Percentiles rank a stretch among this genome's conserved stretches.
These are phyloP conservation scores for Drosophila cracens DNA, from an alignment of 2,888 invertebrate genomes.

Conservation along the genomic window DNA sequence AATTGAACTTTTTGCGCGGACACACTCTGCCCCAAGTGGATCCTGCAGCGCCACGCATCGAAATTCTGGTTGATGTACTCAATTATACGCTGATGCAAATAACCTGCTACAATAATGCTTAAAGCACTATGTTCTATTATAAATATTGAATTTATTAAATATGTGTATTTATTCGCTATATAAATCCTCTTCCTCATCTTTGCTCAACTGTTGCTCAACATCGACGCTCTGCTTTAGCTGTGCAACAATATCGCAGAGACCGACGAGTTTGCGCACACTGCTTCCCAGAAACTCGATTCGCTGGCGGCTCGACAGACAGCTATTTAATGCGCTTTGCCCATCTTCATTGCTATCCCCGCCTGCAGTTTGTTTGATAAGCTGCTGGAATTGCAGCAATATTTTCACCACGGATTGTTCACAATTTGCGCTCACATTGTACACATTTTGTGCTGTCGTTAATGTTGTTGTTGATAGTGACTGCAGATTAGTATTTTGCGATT, in stretches of 20 bases:
- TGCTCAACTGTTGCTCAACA: conserved; percentile 15
- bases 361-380: conserved; percentile 47
- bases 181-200: conserved; percentile 25
- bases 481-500: conserved; percentile 45
- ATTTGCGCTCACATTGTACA: conserved; percentile 66
- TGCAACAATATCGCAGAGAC: conserved; percentile 67
- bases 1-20: conserved; percentile 72
- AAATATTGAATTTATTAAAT: conserved; percentile 9
- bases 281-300: conserved; percentile 75
- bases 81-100: conserved; percentile 75
- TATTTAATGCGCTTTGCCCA: conserved; percentile 36
- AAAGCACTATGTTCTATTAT: conserved; percentile 1
- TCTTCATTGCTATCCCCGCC: conserved; percentile 16
- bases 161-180: conserved; percentile 18
- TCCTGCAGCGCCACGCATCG: conserved; percentile 49
- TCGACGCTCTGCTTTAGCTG: conserved; percentile 47
- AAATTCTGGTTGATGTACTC: conserved; percentile 75
- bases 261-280: conserved; percentile 78
- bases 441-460: conserved; percentile 30
- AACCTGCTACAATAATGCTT: conserved; percentile 59
- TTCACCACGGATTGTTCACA: conserved; percentile 64
- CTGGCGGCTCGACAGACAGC: conserved; percentile 49
- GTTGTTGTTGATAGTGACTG: conserved; percentile 10
- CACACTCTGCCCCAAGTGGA: conserved; percentile 59
- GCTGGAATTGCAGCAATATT: conserved; percentile 69